Base-by-base conservation (phyloP, 2,113 vertebrate species). In the Aphelocoma coerulescens region DNA sequence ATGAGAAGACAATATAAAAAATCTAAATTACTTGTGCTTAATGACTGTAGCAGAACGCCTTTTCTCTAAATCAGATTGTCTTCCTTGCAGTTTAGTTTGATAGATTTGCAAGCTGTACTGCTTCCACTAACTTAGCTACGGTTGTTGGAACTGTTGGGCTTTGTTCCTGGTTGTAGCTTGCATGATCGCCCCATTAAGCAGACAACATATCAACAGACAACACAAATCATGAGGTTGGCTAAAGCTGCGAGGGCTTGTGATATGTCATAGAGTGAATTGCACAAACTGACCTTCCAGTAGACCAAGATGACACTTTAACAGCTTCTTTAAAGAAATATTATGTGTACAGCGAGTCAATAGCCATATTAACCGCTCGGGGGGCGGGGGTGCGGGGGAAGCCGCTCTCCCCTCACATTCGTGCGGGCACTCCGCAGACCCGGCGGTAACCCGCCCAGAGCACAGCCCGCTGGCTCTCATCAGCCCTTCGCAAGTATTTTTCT, bases 161-260 rank as follows among this genome's bases (percentile, higher is more conserved):
- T 99, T 99, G 99, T 99, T 99, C 98, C 98, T 98, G 97, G 97
- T 97, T 98, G 98, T 98, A 98, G 98, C 98, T 98, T 98, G 99
- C 98, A 98, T 99, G 99, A 99, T 99, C 99, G 98, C 98, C 98
- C 99, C 99, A 99, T 99, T 99, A 99, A 98, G 98, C 99, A 99
- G 98, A 99, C 98, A 97, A 98, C 98, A 97, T 98, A 99, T 99
- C 98, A 99, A 98, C 97, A 98, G 98, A 98, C 98, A 98, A 98
- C 98, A 98, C 98, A 98, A 98, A 98, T 98, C 98, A 98, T 95
- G 97, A 97, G 97, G 98, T 97, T 97, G 98, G 98, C 98, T 98
- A 98, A 98, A 98, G 97, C 97, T 98, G 97, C 97, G 92, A 98
- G 97, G 91, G 96, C 91, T 97, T 98, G 96, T 85, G 96, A 95